Base-by-base conservation (phyloP, 1,140 invertebrate species). In the Cherax quadricarinatus region DNA sequence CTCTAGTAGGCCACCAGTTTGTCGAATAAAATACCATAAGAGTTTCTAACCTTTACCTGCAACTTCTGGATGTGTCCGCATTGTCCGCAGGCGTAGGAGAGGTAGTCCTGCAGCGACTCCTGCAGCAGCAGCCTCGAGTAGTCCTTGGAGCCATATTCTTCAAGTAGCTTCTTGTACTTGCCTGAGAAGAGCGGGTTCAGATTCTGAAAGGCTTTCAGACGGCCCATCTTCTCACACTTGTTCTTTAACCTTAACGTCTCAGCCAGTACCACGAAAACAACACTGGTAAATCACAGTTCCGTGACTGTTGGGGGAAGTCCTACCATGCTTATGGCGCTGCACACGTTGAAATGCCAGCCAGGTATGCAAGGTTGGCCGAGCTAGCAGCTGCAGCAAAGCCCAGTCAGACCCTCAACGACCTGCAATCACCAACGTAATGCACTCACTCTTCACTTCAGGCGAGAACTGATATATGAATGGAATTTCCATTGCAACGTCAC, bases 81-180 rank as follows among this genome's bases (percentile, higher is more conserved):
- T 93, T 96, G 96, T 93, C 96, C 96, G 94, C 96, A 97, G 93
- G 96, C 96, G 94, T 96, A 96, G 70, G 96, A 96, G 94, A 96
- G 95, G 94, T 96, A 96, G 93, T 96, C 96, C 86, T 96, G 96
- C 57, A 96, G 94, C 10, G 95, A 93, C 78, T 94, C 93, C 89
- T 94, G 91, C 94, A 84, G 95, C 95, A 96, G 95, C 85, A 94
- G 95, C 94, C 94, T 94, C 94, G 81, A 95, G 93, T 93, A 95
- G 94, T 93, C 95, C 94, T 94, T 95, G 94, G 90, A 95, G 94
- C 91, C 85, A 78, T 95, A 93, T 62, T 91, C 92, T 70, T 93
- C 93, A 6, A 93, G 86, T 14, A 93, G 88, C 66, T 92, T 92
- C 57, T 92, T 92, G 88, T 93, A 93, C 21, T 91, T 93, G 30